phyloP scores from a whole-genome alignment of 1,140 invertebrate genomes.

The Steinernema feltiae region DNA sequence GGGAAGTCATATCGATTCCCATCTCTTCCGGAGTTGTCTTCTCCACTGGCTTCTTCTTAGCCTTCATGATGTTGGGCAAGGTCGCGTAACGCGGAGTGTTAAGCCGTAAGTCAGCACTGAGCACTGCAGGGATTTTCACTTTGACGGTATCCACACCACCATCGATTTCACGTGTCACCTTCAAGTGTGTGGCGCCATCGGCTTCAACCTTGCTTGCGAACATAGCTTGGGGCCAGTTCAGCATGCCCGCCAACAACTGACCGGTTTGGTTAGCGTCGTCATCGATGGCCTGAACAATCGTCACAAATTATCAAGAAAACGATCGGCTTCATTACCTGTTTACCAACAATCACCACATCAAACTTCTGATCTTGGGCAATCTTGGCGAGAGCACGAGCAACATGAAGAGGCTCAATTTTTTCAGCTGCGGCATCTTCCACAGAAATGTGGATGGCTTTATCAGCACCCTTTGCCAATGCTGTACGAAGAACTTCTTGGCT shows the following conservation, averaged over 20 bases:
- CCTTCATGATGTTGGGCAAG: constrained; percentile 99
- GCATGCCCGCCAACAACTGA: constrained; percentile 86
- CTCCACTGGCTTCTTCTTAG: constrained; percentile 94
- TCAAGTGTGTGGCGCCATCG: constrained; percentile 72
- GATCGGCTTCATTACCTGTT: constrained; percentile 70
- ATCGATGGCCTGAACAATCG: constrained; percentile 76
- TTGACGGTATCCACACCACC: constrained; percentile 83
- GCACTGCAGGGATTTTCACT: constrained; percentile 77
- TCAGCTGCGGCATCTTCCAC: constrained; percentile 77
- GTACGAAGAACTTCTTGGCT: constrained; percentile 86
- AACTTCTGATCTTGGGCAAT: constrained; percentile 83
- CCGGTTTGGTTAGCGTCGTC: constrained; percentile 97
- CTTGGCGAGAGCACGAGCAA: constrained; percentile 87
- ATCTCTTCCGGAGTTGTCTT: constrained; percentile 82
- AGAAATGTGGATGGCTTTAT: constrained; percentile 90
- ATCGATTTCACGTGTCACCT: constrained; percentile 84
- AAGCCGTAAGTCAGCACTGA: constrained; percentile 86
- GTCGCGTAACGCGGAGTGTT: constrained; percentile 97
- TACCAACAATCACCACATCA: constrained; percentile 85
- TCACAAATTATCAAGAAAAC: constrained; percentile 19
- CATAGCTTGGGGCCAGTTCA: constrained; percentile 92
- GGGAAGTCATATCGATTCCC: constrained; percentile 75
- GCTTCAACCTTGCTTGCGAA: constrained; percentile 81
- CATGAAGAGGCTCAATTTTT: constrained; percentile 82
- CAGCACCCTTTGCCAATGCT: constrained; percentile 92